phyloP scores from a whole-genome alignment of 2,113 vertebrate species.

The Cyprinodon variegatus region DNA sequence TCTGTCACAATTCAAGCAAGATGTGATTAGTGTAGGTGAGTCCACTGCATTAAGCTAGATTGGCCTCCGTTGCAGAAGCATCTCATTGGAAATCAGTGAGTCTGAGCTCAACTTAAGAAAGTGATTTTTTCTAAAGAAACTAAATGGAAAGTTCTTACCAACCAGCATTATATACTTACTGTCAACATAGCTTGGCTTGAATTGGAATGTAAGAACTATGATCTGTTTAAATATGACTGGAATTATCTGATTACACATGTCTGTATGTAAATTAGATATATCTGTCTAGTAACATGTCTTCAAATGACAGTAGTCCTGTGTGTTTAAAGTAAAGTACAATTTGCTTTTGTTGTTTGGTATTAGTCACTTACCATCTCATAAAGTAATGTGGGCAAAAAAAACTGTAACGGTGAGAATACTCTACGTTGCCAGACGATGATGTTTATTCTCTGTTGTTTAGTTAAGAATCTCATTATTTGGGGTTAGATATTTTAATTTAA shows the following conservation, averaged over 20 bases:
- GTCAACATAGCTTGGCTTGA: not conserved
- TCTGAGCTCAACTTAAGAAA: not conserved
- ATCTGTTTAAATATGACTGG: not conserved
- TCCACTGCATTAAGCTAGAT: not conserved
- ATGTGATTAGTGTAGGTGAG: not conserved
- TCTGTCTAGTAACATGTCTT: not conserved
- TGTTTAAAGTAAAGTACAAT: too few species aligned
- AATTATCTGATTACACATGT: not conserved
- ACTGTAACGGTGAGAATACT: too few species aligned
- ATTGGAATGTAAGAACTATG: not conserved
- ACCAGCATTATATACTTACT: not conserved
- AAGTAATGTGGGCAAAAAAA: too few species aligned
- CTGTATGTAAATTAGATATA: not conserved
- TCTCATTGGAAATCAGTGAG: not conserved
- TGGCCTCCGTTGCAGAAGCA: not conserved
- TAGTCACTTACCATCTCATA: too few species aligned
- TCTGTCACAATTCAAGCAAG: not conserved
- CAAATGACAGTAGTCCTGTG: not conserved
- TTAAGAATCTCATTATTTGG: too few species aligned
- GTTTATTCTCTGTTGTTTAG: too few species aligned
- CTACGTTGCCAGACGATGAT: too few species aligned
- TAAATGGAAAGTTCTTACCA: too few species aligned
- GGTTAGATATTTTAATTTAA: too few species aligned
- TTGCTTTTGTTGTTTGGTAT: too few species aligned
- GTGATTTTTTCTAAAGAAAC: too few species aligned